Evolutionary conservation across 1,140 invertebrate genomes (phyloP), one percentile per base, ranked within the genome.

Genomic region (Ceratosolen fusciceps): DNA sequence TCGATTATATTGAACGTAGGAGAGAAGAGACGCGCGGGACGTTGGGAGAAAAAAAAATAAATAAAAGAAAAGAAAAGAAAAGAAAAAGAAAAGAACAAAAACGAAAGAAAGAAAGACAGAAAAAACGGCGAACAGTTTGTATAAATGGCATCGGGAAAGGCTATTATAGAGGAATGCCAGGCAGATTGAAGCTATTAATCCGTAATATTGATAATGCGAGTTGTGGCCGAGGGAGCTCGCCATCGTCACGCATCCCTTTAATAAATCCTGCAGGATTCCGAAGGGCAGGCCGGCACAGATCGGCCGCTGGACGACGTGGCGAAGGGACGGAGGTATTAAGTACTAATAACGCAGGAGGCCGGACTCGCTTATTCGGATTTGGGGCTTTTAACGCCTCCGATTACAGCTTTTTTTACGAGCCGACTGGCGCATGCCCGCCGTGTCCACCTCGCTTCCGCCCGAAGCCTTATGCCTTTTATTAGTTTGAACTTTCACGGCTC

Each of bases 321-420:
- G 2, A 4, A 54, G 52, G 14, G 52, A 54, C 19, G 21, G 24
- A 0, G 21, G 39, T 37, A 71, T 77, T n/a, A 77, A 77, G 74
- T 56, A 47, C 74, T 70, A 68, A 54, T 77, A 70, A 77, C 47
- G 29, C n/a, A 34, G 5, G 34, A 9, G 26, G 58, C 12, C 16
- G 37, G 26, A 21, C 24, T 14, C 4, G n/a, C 26, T 24, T 56
- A 58, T 16, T 24, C 21, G 54, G 10, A 26, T 39, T n/a, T n/a
- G n/a, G 71, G 16, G 5, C 39, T 62, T 62, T 74, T 49, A 74
- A 74, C 72, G 72, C 26, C 31, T 8, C 19, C 37, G 56, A 47
- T 74, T 62, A 74, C 56, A 43, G 56, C 34, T 49, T 58, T 39
- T 43, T 73, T 73, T 73, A 73, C 71, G 54, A 39, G 71, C 34